phyloP scores from a whole-genome alignment of 1,140 invertebrate genomes.

The Nomia melanderi region DNA sequence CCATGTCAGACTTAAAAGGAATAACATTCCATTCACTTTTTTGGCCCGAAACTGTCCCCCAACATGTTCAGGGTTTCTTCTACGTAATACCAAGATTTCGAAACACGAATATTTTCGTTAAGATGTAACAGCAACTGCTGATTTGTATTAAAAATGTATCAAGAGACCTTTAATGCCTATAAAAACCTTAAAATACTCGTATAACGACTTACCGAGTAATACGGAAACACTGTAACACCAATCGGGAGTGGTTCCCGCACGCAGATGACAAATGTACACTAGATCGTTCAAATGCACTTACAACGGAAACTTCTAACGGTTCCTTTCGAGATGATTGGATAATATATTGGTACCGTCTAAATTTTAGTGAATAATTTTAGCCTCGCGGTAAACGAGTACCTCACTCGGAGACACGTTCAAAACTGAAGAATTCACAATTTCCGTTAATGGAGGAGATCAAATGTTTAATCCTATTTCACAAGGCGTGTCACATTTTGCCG shows the following conservation, averaged over 20 bases:
- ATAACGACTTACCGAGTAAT: slow-evolving; percentile 48
- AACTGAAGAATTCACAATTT: slow-evolving; percentile 33
- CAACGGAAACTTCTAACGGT: slow-evolving; percentile 69
- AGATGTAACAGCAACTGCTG: background rate
- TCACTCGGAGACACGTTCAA: slow-evolving; percentile 36
- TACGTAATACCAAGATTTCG: slow-evolving; percentile 21
- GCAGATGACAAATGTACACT: slow-evolving; percentile 66
- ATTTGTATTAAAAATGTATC: background rate
- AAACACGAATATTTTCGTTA: background rate
- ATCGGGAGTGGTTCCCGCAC: slow-evolving; percentile 67
- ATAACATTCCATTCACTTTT: slow-evolving; percentile 59
- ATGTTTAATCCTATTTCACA: slow-evolving; percentile 24
- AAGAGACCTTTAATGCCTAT: background rate
- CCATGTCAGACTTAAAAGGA: slow-evolving; percentile 13
- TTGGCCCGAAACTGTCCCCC: slow-evolving; percentile 53
- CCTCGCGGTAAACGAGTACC: slow-evolving; percentile 20
- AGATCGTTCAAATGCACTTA: slow-evolving; percentile 64
- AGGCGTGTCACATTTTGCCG: background rate
- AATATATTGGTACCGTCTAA: slow-evolving; percentile 9
- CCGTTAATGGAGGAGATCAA: slow-evolving; percentile 30
- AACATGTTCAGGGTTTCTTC: slow-evolving; percentile 60
- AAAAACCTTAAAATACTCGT: background rate
- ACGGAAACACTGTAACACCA: slow-evolving; percentile 48
- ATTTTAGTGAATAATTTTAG: slow-evolving; percentile 18
- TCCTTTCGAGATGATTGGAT: slow-evolving; percentile 47